Evolutionary conservation across 2,888 invertebrate genomes (phyloP), one percentile per base, ranked within the genome.

Genomic region (Eucera pruinosa): DNA sequence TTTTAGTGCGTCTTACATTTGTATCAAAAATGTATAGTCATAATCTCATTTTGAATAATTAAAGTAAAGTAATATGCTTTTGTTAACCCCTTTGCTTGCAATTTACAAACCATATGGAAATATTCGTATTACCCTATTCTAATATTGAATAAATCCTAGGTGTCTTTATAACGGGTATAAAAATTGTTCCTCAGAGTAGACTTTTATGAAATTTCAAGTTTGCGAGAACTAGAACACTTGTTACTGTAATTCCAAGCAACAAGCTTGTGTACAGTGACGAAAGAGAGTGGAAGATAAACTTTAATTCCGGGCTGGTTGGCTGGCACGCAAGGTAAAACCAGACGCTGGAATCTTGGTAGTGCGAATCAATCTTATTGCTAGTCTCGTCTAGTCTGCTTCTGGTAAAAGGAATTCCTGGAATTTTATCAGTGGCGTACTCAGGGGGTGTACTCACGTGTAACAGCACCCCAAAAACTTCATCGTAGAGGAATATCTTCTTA

Each of bases 361-460:
- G 58, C 70, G 65, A 71, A 75, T 75, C 74, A 65, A 75, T 75
- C 74, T 75, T 75, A 64, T 71, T 71, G 70, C 64, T 54, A 57
- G 58, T 71, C 65, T 50, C 64, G 70, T 62, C 61, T 74, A 64
- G 61, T 55, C 61, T 57, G 52, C 57, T 69, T 58, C 70, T 61
- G 57, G 57, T 41, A 50, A 71, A 45, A 30, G 67, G 74, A 75
- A 71, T 71, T 54, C 74, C 15, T 52, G 64, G 64, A 64, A 75
- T 75, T 65, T 68, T 68, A 64, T 69, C 69, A 69, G 64, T 64
- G 45, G 27, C 47, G 64, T 55, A 62, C 55, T 54, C 64, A 47
- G 47, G 45, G 54, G 64, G 43, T 18, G 25, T 33, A 36, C 27
- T 55, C 25, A 23, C 45, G 20, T 36, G 33, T 27, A 64, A 45